Evolutionary conservation across 2,888 invertebrate species (phyloP).

Genomic region (Scaptomyza parva): DNA sequence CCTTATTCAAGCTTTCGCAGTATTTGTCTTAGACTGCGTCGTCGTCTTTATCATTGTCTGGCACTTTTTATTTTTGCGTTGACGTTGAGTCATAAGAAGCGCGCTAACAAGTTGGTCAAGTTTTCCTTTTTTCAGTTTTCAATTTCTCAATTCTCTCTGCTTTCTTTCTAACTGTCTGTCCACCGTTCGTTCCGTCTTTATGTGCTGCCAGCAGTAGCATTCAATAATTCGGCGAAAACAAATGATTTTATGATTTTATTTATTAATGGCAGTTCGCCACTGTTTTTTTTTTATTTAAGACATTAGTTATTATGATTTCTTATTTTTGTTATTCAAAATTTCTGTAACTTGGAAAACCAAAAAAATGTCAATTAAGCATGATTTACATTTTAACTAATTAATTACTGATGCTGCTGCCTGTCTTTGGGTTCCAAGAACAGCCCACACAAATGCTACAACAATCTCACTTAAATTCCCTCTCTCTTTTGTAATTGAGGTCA

Average conservation of each 20-base stretch:
- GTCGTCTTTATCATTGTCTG: constrained; percentile 43
- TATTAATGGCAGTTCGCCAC: constrained; percentile 1
- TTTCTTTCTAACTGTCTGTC: constrained; percentile 2
- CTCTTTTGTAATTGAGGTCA: constrained; percentile 44
- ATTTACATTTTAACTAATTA: constrained; percentile 50
- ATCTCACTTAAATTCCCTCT: constrained; percentile 7
- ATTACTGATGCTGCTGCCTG: constrained; percentile 5
- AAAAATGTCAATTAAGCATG: constrained; percentile 13
- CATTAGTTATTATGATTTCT: constrained; percentile 7
- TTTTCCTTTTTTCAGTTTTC: constrained; percentile 17
- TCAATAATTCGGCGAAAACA: constrained; percentile 21
- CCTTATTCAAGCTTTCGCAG: no score
- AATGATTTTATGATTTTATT: constrained; percentile 10
- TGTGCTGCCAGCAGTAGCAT: constrained; percentile 11
- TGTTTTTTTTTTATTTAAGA: constrained; percentile 16
- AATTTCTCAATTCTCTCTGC: background rate
- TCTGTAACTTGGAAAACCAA: constrained; percentile 2
- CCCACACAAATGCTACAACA: constrained; percentile 4
- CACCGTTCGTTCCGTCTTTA: no score
- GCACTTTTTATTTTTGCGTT: constrained; percentile 9
- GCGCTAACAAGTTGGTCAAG: constrained; percentile 56
- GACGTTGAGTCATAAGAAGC: constrained; percentile 50
- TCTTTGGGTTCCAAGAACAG: background rate
- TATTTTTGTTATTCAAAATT: background rate
- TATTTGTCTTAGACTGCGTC: constrained; percentile 39